phyloP scores from a whole-genome alignment of 2,888 invertebrate species.

The Trimorus sp. region DNA sequence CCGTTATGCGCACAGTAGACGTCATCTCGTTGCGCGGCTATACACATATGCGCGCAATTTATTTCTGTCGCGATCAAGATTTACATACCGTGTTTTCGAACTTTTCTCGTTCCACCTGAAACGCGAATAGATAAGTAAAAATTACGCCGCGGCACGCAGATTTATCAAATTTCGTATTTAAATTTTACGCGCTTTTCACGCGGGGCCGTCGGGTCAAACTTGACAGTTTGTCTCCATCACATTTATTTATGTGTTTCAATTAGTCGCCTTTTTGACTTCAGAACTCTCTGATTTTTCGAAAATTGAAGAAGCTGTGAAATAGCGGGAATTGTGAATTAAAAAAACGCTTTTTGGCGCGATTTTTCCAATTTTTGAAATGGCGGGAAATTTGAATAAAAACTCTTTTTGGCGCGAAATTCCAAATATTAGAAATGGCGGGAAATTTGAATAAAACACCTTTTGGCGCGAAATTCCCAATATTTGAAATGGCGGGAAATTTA shows the following conservation, averaged over 20 bases:
- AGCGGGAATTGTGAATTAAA: too few species aligned
- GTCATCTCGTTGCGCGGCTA: conserved; percentile 39
- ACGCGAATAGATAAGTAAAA: conserved; percentile 37
- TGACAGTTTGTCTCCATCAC: background rate
- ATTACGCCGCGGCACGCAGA: conserved; percentile 22
- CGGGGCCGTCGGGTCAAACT: conserved; percentile 1
- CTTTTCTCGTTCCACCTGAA: conserved; percentile 49
- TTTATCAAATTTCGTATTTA: conserved; percentile 48
- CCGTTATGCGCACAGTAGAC: conserved; percentile 55
- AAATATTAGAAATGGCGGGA: too few species aligned
- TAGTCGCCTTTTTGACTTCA: background rate
- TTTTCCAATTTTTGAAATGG: too few species aligned
- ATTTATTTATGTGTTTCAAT: background rate
- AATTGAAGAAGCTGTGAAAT: too few species aligned
- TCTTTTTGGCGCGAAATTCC: too few species aligned
- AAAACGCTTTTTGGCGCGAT: too few species aligned
- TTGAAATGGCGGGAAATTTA: too few species aligned
- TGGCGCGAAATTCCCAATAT: too few species aligned
- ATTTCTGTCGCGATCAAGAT: conserved; percentile 62
- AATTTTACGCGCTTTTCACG: conserved; percentile 20
- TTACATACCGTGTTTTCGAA: conserved; percentile 56
- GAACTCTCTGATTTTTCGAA: too few species aligned
- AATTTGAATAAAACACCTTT: too few species aligned
- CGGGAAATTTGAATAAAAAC: too few species aligned
- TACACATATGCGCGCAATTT: conserved; percentile 53